phyloP scores from a whole-genome alignment of 2,797 vertebrate genomes.

The Cephalopachus bancanus region DNA sequence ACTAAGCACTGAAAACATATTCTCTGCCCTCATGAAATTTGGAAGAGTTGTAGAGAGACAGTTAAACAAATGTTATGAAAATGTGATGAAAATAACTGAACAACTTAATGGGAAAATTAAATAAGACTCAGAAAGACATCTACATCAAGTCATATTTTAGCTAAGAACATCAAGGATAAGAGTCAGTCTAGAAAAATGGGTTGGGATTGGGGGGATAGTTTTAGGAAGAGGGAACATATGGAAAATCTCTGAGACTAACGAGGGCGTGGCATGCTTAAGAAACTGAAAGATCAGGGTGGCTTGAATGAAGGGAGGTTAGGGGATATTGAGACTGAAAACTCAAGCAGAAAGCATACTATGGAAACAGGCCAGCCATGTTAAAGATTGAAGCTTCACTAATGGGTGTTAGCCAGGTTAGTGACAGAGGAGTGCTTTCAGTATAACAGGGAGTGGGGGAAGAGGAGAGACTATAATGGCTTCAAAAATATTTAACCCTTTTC shows the following conservation, averaged over 20 bases:
- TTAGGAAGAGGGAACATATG: not conserved
- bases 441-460: not conserved
- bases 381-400: not conserved
- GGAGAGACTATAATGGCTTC: not conserved
- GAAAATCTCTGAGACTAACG: not conserved
- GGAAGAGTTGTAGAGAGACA: not conserved
- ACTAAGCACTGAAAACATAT: not conserved
- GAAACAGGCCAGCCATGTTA: not conserved
- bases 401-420: not conserved
- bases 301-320: not conserved
- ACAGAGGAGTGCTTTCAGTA: not conserved
- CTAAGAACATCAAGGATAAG: constrained; percentile 38
- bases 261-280: not conserved
- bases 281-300: not conserved
- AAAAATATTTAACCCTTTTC: not conserved
- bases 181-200: not conserved
- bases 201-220: not conserved
- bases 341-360: not conserved
- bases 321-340: not conserved
- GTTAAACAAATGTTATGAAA: not conserved
- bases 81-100: not conserved
- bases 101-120: constrained; percentile 19
- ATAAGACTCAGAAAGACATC: not conserved
- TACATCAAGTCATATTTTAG: not conserved
- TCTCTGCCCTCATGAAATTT: not conserved